Conservation (phyloP, 2,888 invertebrate genomes). For the Folsomia candida region DNA sequence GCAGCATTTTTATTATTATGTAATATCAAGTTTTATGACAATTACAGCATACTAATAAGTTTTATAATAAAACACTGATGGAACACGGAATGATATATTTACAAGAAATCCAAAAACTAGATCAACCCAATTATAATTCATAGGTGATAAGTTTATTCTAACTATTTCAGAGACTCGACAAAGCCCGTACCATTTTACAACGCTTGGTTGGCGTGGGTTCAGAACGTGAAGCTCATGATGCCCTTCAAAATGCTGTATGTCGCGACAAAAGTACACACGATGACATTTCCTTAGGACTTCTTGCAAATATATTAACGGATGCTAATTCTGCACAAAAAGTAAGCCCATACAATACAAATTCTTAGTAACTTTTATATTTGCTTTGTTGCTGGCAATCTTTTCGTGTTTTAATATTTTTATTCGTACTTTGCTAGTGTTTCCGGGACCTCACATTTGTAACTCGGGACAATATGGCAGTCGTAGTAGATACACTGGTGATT, state of each 20-base stretch:
- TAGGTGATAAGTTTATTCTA: too few relatives aligned
- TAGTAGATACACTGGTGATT: conserved; percentile 76
- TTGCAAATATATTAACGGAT: conserved; percentile 84
- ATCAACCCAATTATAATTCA: too few relatives aligned
- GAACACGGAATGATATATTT: too few relatives aligned
- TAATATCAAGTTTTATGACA: too few relatives aligned
- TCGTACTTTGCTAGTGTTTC: conserved; percentile 70
- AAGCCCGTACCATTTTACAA: conserved; percentile 74
- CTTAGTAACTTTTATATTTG: not conserved
- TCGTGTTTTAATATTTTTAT: conserved; percentile 81
- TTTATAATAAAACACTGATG: too few relatives aligned
- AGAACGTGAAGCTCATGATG: conserved; percentile 91
- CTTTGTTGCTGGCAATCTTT: conserved; percentile 63
- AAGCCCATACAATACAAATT: conserved; percentile 20
- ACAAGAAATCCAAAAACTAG: too few relatives aligned
- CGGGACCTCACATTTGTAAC: conserved; percentile 86
- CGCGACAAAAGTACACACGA: conserved; percentile 81
- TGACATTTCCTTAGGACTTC: conserved; percentile 85
- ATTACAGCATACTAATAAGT: too few relatives aligned
- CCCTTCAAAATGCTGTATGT: conserved; percentile 81
- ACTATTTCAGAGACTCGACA: conserved; percentile 79
- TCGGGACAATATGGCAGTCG: conserved; percentile 81
- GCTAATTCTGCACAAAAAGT: conserved; percentile 72
- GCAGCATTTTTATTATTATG: too few relatives aligned
- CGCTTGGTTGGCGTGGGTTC: conserved; percentile 76